Evolutionary conservation across 2,888 invertebrate species (phyloP), one percentile per base, ranked within the genome.

Genomic region (Dryadula phaetusa): DNA sequence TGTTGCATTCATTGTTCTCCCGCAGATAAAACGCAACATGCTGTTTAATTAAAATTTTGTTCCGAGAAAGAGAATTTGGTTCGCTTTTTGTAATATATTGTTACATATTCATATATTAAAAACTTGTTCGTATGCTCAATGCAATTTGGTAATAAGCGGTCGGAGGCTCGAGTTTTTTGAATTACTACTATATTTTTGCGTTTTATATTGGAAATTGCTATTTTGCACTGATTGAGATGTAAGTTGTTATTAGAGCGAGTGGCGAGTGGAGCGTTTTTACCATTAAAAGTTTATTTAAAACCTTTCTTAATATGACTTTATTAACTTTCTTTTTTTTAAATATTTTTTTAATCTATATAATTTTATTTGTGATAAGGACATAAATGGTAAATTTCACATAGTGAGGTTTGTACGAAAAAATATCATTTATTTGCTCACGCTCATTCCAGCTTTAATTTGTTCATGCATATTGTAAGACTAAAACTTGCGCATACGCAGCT

Each of bases 1-100:
- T 88, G 87, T 87, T 81, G 82, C 75, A 77, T 75, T 84, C 89
- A 89, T 90, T 90, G 90, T 90, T 88, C 87, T 84, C 80, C 70
- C 77, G 63, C 74, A 85, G 83, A 88, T 87, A 88, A 89, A 83
- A 77, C 77, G 81, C 77, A 80, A 82, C 83, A 82, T 75, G 71
- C 79, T 79, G 79, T 86, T 90, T 90, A 90, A 90, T 90, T 90
- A 90, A 89, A 85, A 83, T 85, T 87, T 84, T 81, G 79, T 77
- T 79, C 81, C 77, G 76, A 74, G 77, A 79, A 79, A 53, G 61
- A 66, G 72, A 74, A 75, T 77, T 72, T 72, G 74, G 73, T 72
- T 71, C 74, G 72, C 70, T 79, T 79, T 79, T 76, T 77, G 64
- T 64, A 62, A 67, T 34, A 70, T 60, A 70, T 67, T 70, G 69